These are phyloP conservation scores for Hystrix cristata DNA, from an alignment of 2,113 vertebrate genomes.

Conservation along the genomic window DNA sequence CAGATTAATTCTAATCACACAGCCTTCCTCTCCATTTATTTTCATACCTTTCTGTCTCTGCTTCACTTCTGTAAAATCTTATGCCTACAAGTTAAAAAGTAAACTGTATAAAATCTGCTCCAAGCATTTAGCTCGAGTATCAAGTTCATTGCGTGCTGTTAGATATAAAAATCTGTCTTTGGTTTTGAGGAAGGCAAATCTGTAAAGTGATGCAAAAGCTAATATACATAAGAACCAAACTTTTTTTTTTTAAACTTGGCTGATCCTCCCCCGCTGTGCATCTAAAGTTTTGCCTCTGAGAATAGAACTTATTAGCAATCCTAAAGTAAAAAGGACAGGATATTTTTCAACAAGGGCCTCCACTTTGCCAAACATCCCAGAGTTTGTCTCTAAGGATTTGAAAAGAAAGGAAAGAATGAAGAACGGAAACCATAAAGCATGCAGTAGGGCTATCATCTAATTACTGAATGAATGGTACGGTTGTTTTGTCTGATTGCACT, in stretches of 20 bases:
- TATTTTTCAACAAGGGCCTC: conserved; percentile 87
- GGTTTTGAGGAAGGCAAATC: conserved; percentile 56
- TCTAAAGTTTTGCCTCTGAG: conserved; percentile 85
- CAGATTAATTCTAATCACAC: conserved; percentile 57
- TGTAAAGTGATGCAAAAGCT: conserved; percentile 66
- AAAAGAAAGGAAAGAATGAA: conserved; percentile 89
- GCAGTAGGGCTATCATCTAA: conserved; percentile 89
- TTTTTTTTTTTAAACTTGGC: conserved; percentile 44
- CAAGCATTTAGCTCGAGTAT: conserved; percentile 76
- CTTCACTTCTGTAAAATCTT: neutral
- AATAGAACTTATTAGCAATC: conserved; percentile 86
- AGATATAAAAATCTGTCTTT: conserved; percentile 36
- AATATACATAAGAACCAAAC: conserved; percentile 14
- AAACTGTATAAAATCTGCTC: conserved; percentile 54
- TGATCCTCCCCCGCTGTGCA: conserved; percentile 74
- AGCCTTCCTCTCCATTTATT: conserved; percentile 36
- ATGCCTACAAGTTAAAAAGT: conserved; percentile 62
- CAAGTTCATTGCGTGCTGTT: conserved; percentile 76
- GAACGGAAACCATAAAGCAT: conserved; percentile 90
- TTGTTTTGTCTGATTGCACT: conserved; percentile 90
- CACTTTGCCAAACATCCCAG: conserved; percentile 87
- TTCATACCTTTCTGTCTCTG: conserved; percentile 2
- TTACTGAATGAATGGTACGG: conserved; percentile 90
- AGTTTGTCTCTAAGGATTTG: conserved; percentile 88
- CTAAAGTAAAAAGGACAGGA: conserved; percentile 83